A percentile compares a stretch with the other conserved stretches of the same genome.
phyloP scores from a whole-genome alignment of 2,113 vertebrate species.

The Chloropsis hardwickii region DNA sequence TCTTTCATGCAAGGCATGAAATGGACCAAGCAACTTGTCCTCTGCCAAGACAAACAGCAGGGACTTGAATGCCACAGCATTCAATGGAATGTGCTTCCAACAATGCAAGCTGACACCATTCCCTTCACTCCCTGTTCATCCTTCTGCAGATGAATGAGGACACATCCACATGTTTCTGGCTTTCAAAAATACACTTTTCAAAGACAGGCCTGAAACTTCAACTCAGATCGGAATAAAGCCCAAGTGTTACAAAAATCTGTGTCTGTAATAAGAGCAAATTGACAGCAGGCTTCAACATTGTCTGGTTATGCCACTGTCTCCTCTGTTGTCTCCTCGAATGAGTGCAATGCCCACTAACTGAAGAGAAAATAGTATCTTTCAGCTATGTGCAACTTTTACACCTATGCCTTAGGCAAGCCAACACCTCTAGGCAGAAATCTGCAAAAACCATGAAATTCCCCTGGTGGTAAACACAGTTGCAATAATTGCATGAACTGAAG shows the following conservation, averaged over 20 bases:
- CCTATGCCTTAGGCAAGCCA: background rate
- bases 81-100: background rate
- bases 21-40: background rate
- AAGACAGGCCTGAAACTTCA: background rate
- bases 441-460: background rate
- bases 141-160: background rate
- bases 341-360: background rate
- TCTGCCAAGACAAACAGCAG: rapidly evolving
- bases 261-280: background rate
- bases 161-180: background rate
- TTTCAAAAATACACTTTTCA: background rate
- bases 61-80: background rate
- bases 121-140: background rate
- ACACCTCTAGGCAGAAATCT: background rate
- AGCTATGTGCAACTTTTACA: background rate
- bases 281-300: background rate
- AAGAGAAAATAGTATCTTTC: background rate
- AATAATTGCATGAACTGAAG: background rate
- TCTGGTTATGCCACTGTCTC: background rate
- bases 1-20: background rate
- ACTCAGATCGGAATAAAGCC: background rate
- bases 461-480: background rate
- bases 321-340: background rate
- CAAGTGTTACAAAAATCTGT: background rate
- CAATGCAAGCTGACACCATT: background rate